phyloP scores from a whole-genome alignment of 2,888 invertebrate genomes.

The Tinea trinotella region DNA sequence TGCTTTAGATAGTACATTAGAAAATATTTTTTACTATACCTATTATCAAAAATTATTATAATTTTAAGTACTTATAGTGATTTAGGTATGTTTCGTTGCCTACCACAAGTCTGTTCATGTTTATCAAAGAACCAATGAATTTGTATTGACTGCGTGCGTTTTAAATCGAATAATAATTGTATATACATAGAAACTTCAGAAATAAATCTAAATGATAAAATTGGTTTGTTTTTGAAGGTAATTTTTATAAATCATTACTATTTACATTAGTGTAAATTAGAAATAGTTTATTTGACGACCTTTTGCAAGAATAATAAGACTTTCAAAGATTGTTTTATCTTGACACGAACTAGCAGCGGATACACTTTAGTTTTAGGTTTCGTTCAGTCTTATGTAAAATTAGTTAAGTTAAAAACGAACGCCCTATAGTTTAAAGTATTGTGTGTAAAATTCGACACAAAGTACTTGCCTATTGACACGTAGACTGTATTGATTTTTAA shows the following conservation, averaged over 20 bases:
- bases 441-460: conserved; percentile 3
- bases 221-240: too few species aligned
- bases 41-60: neutral
- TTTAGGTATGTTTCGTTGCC: neutral
- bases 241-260: neutral
- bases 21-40: conserved; percentile 35
- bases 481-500: conserved; percentile 60
- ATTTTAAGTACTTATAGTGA: conserved; percentile 5
- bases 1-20: conserved; percentile 65
- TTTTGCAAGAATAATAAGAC: neutral
- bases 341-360: neutral
- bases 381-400: conserved; percentile 12
- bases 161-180: conserved; percentile 22
- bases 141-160: conserved; percentile 41
- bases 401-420: neutral
- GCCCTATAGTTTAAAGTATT: neutral
- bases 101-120: conserved; percentile 38
- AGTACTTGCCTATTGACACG: conserved; percentile 66
- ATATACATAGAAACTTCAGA: neutral
- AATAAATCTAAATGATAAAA: neutral
- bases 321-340: neutral
- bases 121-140: conserved; percentile 49
- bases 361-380: conserved; percentile 7
- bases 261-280: neutral
- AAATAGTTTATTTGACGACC: neutral